Evolutionary conservation across 1,140 invertebrate genomes (phyloP), one percentile per base, ranked within the genome.

Genomic region (Drosophila sechellia): DNA sequence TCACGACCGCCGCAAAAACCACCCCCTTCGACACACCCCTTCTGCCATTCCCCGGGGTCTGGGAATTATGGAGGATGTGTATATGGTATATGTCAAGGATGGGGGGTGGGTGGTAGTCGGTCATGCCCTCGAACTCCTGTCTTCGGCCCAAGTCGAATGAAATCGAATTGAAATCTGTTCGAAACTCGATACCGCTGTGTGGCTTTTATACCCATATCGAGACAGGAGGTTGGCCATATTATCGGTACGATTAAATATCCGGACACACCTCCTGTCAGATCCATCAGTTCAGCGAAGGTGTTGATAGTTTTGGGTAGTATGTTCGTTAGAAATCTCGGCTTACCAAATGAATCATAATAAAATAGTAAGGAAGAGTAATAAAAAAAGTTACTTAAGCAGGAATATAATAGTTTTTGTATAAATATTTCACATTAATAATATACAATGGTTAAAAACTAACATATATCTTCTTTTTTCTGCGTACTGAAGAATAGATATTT

Each of bases 141-240:
- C 77, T 59, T 66, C 69, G 73, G 42, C 49, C 65, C 71, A 54
- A 60, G 72, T 69, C 76, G 72, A 45, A 83, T 56, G 73, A 91
- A 91, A 91, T 91, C 85, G 84, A 87, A 91, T 87, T 81, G 79
- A 91, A 91, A 91, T 91, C 81, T 91, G 90, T 59, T 85, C 72
- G 90, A 85, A 91, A 91, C 90, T 79, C 68, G 87, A 90, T 87
- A 84, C 77, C 68, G 22, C 12, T 52, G 35, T 68, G 46, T 85
- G 75, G 57, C 37, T 72, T 73, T 50, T 40, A 31, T 48, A 12
- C 8, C 27, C 15, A 59, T 27, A 27, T n/a, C 20, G 10, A 64
- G 22, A n/a, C 58, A 13, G 37, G 31, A 42, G 53, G 35, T 64
- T 60, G 45, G 45, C 25, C 46, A 53, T 60, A 64, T 74, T 54